phyloP scores from a whole-genome alignment of 2,888 invertebrate genomes.

The Heliconius aoede region DNA sequence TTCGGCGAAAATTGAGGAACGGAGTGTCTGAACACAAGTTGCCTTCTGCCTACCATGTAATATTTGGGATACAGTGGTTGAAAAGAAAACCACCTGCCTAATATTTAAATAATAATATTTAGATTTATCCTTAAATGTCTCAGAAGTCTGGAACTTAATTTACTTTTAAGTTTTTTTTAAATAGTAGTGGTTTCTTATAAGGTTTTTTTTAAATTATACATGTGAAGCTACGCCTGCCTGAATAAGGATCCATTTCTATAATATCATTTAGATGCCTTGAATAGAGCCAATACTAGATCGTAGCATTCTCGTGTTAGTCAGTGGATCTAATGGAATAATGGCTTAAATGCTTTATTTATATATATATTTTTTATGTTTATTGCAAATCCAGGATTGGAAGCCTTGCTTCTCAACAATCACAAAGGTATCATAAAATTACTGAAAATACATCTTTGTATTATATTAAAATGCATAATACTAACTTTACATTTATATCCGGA shows the following conservation, averaged over 20 bases:
- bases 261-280: background rate
- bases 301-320: slow-evolving; percentile 1
- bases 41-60: too few relatives aligned
- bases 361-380: slow-evolving; percentile 52
- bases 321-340: slow-evolving; percentile 6
- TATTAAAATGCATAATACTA: background rate
- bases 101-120: background rate
- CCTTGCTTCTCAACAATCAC: slow-evolving; percentile 62
- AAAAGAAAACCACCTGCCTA: too few relatives aligned
- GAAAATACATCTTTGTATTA: background rate
- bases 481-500: background rate
- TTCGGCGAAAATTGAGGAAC: too few relatives aligned
- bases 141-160: too few relatives aligned
- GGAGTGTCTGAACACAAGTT: too few relatives aligned
- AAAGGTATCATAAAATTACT: slow-evolving; percentile 60
- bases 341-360: slow-evolving; percentile 11
- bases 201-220: background rate
- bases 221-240: background rate
- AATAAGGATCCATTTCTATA: background rate
- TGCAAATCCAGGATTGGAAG: slow-evolving; percentile 68
- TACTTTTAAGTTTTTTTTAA: background rate
- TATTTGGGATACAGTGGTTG: too few relatives aligned
- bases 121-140: background rate
- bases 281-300: background rate
- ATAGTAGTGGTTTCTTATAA: slow-evolving; percentile 1